Evolutionary conservation across 2,888 invertebrate genomes (phyloP), one percentile per base, ranked within the genome.

Genomic region (Heliconius cydno): DNA sequence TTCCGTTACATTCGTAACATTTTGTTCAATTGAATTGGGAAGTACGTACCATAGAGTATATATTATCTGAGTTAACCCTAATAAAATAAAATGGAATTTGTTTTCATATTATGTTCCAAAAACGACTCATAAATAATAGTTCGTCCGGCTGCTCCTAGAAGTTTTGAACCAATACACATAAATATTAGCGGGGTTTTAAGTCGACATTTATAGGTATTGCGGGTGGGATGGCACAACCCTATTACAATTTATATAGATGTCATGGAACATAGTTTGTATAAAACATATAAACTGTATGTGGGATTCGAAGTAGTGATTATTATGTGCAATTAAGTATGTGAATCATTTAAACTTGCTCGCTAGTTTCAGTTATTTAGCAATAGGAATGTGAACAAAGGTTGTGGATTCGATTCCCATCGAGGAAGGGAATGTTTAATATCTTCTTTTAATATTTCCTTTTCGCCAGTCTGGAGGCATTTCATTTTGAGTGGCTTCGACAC

Each of bases 21-120:
- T 77, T 77, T 52, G 77, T 76, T 77, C 81, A 80, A 83, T 82
- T 79, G 80, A 82, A 81, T 82, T 80, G 77, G 76, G 73, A 63
- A 77, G 30, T 68, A 38, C 52, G 74, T 73, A 13, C 78, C 57
- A 67, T 73, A 77, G 60, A 71, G 28, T 41, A 28, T 41, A 60
- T 38, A 28, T 71, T 52, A 67, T 6, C 15, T 12, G n/a, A 60
- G 22, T 57, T 68, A 28, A 57, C 41, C 15, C 67, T 41, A 74
- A 78, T 68, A 74, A 74, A 74, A 68, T 15, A 75, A 22, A 28
- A 46, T 66, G 22, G 66, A 65, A 65, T 22, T 46, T 65, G 41
- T 66, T 66, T 6, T 65, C 3, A 30, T 28, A 46, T 0, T 38
- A 68, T 68, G 38, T 5, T 68, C 10, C 22, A 68, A 34, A 38